phyloP scores from a whole-genome alignment of 2,113 vertebrate genomes.

The Pleuronectes platessa region DNA sequence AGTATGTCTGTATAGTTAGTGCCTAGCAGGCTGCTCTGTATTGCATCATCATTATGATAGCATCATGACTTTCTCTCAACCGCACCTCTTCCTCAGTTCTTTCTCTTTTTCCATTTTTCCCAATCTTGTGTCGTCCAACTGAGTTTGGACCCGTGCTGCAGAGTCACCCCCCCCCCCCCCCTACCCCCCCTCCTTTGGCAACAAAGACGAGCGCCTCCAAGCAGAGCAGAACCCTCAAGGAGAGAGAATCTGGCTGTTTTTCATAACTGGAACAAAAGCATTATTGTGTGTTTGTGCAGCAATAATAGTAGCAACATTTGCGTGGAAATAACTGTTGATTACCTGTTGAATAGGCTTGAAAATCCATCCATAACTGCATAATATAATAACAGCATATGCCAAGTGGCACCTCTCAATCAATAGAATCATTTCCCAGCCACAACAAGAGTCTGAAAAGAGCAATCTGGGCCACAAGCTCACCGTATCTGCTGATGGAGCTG shows the following conservation, averaged over 20 bases:
- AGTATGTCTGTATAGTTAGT: too few species aligned
- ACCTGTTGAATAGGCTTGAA: neutral
- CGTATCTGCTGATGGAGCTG: conserved; percentile 96
- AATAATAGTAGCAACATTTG: neutral
- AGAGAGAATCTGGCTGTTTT: conserved; percentile 42
- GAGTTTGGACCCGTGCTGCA: conserved; percentile 46
- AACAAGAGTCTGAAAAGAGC: neutral
- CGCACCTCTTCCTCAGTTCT: neutral
- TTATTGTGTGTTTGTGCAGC: conserved; percentile 6
- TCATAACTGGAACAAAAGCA: conserved; percentile 37
- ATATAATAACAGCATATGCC: neutral
- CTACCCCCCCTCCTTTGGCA: conserved; percentile 6
- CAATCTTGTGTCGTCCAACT: neutral
- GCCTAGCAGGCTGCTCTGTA: too few species aligned
- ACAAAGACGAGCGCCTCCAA: neutral
- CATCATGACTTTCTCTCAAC: neutral
- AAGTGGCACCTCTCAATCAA: neutral
- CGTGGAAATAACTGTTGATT: neutral
- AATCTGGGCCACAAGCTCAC: conserved; percentile 77
- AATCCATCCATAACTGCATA: too few species aligned
- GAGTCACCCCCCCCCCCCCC: neutral
- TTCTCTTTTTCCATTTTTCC: neutral
- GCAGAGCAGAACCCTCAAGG: conserved; percentile 26
- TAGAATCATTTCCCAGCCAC: neutral
- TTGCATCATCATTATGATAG: neutral